These are phyloP conservation scores for Diplolepis rosae DNA, from an alignment of 2,888 invertebrate species.

Conservation along the genomic window DNA sequence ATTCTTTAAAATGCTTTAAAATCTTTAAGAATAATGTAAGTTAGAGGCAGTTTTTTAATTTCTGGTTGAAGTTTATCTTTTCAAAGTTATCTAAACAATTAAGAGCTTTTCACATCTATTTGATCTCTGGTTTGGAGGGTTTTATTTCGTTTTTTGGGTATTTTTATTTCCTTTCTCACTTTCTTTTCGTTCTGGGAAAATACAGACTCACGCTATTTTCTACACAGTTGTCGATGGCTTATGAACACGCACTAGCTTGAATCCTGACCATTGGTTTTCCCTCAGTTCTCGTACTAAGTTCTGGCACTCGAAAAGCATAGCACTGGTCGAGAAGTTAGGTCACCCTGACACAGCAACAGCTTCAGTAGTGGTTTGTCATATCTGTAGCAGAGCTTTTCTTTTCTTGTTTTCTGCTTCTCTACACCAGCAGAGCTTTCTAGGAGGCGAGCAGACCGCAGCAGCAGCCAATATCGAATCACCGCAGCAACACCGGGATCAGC, in stretches of 20 bases:
- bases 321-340: neutral
- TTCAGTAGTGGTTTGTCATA: slow-evolving; percentile 70
- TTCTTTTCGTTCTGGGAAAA: slow-evolving; percentile 9
- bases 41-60: slow-evolving; percentile 4
- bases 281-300: slow-evolving; percentile 25
- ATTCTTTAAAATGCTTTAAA: slow-evolving; percentile 17
- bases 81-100: slow-evolving; percentile 14
- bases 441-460: slow-evolving; percentile 67
- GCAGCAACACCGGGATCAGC: slow-evolving; percentile 71
- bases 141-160: neutral
- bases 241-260: slow-evolving; percentile 30
- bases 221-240: neutral
- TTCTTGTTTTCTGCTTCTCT: slow-evolving; percentile 69
- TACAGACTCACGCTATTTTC: neutral
- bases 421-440: slow-evolving; percentile 72
- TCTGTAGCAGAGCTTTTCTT: slow-evolving; percentile 71
- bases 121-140: neutral
- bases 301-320: slow-evolving; percentile 40
- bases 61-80: slow-evolving; percentile 1
- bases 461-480: slow-evolving; percentile 62
- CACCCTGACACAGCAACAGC: slow-evolving; percentile 52
- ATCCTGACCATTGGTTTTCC: slow-evolving; percentile 3
- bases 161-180: neutral
- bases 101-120: slow-evolving; percentile 14
- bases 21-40: slow-evolving; percentile 9